phyloP scores from a whole-genome alignment of 2,113 vertebrate genomes.

The Sylvietta virens region DNA sequence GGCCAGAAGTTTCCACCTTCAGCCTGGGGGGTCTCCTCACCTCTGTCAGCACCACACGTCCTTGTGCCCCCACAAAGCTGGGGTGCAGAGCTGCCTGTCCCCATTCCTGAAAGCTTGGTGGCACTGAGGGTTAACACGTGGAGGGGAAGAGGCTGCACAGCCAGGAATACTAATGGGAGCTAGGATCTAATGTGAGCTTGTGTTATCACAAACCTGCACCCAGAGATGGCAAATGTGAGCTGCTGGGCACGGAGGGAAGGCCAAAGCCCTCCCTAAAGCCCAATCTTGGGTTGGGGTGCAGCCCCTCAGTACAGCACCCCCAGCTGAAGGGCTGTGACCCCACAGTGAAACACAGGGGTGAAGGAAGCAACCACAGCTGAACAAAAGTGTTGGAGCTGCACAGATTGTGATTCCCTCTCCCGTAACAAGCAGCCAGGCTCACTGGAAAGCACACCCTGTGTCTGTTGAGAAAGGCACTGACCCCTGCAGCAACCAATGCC shows the following conservation, averaged over 20 bases:
- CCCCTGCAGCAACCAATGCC: neutral
- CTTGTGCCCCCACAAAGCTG: rapidly evolving
- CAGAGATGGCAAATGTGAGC: rapidly evolving
- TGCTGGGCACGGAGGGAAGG: rapidly evolving
- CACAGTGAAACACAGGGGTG: rapidly evolving
- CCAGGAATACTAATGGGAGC: neutral
- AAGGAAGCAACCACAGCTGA: neutral
- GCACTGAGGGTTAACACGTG: rapidly evolving
- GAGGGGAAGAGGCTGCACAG: neutral
- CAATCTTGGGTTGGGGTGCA: neutral
- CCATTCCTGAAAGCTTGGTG: neutral
- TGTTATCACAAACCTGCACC: neutral
- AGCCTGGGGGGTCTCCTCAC: rapidly evolving
- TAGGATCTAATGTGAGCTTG: rapidly evolving
- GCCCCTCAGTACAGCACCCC: neutral
- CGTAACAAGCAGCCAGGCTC: neutral
- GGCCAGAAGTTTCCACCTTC: neutral
- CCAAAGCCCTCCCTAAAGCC: neutral
- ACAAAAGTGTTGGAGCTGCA: neutral
- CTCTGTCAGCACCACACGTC: rapidly evolving
- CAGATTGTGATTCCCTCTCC: rapidly evolving
- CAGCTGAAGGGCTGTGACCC: rapidly evolving
- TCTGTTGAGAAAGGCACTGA: neutral
- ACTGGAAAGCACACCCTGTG: rapidly evolving
- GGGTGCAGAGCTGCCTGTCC: neutral